Evolutionary conservation across 2,888 invertebrate genomes (phyloP), one percentile per base, ranked within the genome.

Genomic region (Seladonia tumulorum): DNA sequence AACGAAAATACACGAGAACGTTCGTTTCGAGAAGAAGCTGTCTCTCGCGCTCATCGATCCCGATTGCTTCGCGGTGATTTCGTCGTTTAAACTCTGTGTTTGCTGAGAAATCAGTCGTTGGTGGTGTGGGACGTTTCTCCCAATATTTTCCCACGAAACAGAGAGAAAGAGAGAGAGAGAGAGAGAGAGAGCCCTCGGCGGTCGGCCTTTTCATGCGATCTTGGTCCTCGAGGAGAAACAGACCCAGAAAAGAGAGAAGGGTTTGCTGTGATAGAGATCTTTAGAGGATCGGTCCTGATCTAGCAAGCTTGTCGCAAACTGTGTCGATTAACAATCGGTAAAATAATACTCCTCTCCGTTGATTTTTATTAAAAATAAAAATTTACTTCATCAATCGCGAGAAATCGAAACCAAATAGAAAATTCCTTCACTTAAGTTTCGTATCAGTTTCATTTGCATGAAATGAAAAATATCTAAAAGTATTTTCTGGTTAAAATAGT

Each of bases 31-130:
- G 35, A 35, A 18, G 66, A 66, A 66, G 45, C 70, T 42, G n/a
- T 25, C 42, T 25, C 49, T 45, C n/a, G 42, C n/a, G 49, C 5
- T 16, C 63, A 16, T 77, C 72, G 66, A 77, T 77, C 71, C 49
- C 72, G 39, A 77, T 72, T n/a, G 71, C 14, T 47, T 25, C 25
- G 16, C 72, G 66, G 77, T 72, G 77, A 72, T 76, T 66, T 63
- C 71, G 12, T n/a, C 71, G 81, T 77, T 77, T 72, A 72, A 72
- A 63, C 74, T 66, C 71, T 83, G 60, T 83, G 86, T 78, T 86
- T 87, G 60, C 80, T 72, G 86, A 86, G 83, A 80, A 71, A 86
- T 80, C 82, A 77, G 14, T n/a, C 42, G 71, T 22, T 45, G 63
- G 66, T 35, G 68, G 77, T 5, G 25, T 4, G 60, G 49, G 12